A percentile compares a stretch with the other conserved stretches of the same genome.
Evolutionary conservation across 2,797 vertebrate species (phyloP).

Genomic region (Trichosurus vulpecula): DNA sequence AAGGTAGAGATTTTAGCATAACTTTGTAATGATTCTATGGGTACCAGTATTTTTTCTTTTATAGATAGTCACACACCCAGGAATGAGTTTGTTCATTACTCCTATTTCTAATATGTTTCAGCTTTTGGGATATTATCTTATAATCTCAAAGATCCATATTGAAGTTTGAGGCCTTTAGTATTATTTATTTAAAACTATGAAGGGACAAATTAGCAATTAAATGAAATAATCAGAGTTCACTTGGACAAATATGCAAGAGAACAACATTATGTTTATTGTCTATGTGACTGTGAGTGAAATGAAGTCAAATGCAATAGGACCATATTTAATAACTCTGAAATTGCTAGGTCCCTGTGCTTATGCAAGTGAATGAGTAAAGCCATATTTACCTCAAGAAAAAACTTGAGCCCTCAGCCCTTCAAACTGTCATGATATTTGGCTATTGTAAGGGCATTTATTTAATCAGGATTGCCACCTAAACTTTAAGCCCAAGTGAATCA

Average conservation of each 20-base stretch:
- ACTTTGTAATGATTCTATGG: background rate
- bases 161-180: background rate
- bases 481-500: background rate
- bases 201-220: background rate
- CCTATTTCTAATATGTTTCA: background rate
- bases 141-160: background rate
- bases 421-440: background rate
- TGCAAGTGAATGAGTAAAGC: background rate
- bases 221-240: background rate
- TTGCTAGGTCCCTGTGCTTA: background rate
- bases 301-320: background rate
- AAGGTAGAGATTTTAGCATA: background rate
- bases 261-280: background rate
- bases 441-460: background rate
- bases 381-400: background rate
- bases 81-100: background rate
- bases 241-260: background rate
- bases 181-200: background rate
- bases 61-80: background rate
- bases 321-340: background rate
- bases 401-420: background rate
- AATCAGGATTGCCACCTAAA: background rate
- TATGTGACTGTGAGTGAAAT: background rate
- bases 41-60: background rate
- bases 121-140: background rate